Percentiles rank a stretch among this genome's conserved stretches.
phyloP scores from a whole-genome alignment of 1,140 invertebrate genomes.

The Hyphantria cunea region DNA sequence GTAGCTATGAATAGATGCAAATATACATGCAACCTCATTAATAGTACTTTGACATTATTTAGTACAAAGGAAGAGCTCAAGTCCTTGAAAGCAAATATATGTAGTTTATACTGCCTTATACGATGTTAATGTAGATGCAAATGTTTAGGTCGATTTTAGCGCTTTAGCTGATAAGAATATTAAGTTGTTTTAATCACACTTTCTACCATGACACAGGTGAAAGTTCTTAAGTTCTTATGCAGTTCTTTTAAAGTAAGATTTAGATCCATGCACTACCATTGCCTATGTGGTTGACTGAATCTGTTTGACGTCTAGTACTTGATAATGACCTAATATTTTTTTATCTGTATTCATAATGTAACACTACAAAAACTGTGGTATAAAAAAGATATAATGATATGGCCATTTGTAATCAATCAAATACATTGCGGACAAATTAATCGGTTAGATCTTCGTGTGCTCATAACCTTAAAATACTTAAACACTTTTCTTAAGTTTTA shows the following conservation, averaged over 20 bases:
- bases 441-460: background rate
- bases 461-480: conserved; percentile 7
- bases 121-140: background rate
- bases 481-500: conserved; percentile 2
- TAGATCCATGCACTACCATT: too few species aligned
- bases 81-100: conserved; percentile 18
- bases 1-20: conserved; percentile 11
- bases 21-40: conserved; percentile 23
- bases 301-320: too few species aligned
- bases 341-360: too few species aligned
- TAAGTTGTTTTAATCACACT: background rate
- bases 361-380: too few species aligned
- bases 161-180: background rate
- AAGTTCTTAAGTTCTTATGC: too few species aligned
- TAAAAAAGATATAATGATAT: too few species aligned
- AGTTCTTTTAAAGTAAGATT: too few species aligned
- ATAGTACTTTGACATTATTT: conserved; percentile 22
- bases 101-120: conserved; percentile 4
- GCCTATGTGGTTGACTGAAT: too few species aligned
- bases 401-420: background rate
- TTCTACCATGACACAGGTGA: too few species aligned
- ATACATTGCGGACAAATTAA: background rate
- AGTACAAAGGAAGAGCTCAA: conserved; percentile 16
- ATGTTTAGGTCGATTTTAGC: background rate
- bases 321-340: too few species aligned